Percentiles rank a stretch among this genome's conserved stretches.
phyloP scores from a whole-genome alignment of 1,140 invertebrate species.

The Drosophila kanapiae region DNA sequence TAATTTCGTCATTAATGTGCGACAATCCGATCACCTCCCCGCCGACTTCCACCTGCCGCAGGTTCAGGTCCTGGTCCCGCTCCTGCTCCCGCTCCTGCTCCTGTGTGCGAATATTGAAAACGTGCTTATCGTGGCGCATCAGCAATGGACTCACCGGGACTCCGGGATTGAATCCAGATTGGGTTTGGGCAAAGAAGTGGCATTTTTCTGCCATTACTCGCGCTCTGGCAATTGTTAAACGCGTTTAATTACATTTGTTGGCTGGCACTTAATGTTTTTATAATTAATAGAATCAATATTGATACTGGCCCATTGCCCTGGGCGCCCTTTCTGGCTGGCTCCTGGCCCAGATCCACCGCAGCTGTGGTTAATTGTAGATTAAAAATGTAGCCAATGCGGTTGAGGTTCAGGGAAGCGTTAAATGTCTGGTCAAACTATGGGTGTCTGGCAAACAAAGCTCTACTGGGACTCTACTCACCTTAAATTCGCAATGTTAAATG shows the following conservation, averaged over 20 bases:
- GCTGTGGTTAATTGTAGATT: slow-evolving; percentile 84
- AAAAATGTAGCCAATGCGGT: slow-evolving; percentile 80
- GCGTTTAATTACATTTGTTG: slow-evolving; percentile 84
- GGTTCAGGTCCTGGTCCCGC: slow-evolving; percentile 1
- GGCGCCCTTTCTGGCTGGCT: no score
- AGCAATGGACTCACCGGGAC: slow-evolving; percentile 50
- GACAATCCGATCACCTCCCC: slow-evolving; percentile 62
- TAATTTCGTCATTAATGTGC: slow-evolving; percentile 84
- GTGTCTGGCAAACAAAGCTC: slow-evolving; percentile 21
- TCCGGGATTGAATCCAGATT: slow-evolving; percentile 12
- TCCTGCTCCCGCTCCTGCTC: slow-evolving; percentile 21
- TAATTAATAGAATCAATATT: slow-evolving; percentile 85
- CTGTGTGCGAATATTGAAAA: slow-evolving; percentile 76
- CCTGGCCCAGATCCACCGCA: slow-evolving; percentile 38
- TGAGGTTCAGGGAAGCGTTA: slow-evolving; percentile 71
- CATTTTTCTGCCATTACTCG: slow-evolving; percentile 65
- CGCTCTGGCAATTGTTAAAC: slow-evolving; percentile 76
- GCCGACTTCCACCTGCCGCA: slow-evolving; percentile 14
- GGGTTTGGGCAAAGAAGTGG: slow-evolving; percentile 10
- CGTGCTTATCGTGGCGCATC: slow-evolving; percentile 78
- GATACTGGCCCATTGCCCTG: slow-evolving; percentile 50
- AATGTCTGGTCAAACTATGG: slow-evolving; percentile 77
- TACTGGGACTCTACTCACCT: background rate
- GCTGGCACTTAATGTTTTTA: slow-evolving; percentile 84
- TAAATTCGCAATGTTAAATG: slow-evolving; percentile 19